phyloP scores from a whole-genome alignment of 2,113 vertebrate species.

The Seriola quinqueradiata region DNA sequence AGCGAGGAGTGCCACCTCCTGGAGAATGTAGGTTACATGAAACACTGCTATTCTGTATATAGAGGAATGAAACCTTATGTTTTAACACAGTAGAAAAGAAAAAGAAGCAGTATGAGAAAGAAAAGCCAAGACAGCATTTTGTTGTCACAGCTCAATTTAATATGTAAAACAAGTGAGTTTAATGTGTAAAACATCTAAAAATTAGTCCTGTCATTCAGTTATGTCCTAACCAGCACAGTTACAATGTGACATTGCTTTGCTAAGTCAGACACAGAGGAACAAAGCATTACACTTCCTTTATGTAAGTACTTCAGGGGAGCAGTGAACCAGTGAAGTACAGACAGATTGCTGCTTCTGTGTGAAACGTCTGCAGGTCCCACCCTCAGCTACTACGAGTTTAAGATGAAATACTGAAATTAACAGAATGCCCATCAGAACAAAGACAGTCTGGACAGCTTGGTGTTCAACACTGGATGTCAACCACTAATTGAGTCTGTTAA shows the following conservation, averaged over 20 bases:
- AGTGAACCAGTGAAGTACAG: conserved; percentile 21
- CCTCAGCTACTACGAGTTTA: conserved; percentile 21
- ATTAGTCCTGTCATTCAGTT: neutral
- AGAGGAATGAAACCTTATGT: neutral
- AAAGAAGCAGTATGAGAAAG: neutral
- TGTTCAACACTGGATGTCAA: conserved; percentile 9
- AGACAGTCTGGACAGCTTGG: neutral
- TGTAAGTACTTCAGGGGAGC: conserved; percentile 18
- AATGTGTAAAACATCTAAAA: conserved; percentile 70
- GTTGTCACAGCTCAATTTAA: conserved; percentile 63
- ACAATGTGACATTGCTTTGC: conserved; percentile 28
- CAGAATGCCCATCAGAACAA: conserved; percentile 18
- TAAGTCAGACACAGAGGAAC: conserved; percentile 22
- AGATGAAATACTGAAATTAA: conserved; percentile 24
- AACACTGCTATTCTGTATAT: neutral
- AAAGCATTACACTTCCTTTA: conserved; percentile 23
- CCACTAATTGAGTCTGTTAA: conserved; percentile 53
- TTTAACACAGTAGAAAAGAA: neutral
- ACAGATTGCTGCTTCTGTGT: conserved; percentile 39
- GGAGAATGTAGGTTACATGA: conserved; percentile 33
- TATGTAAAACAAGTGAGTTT: conserved; percentile 54
- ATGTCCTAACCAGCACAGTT: conserved; percentile 16
- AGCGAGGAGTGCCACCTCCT: conserved; percentile 55
- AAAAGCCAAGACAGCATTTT: neutral
- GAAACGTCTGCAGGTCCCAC: conserved; percentile 23